Conservation (phyloP, 2,888 invertebrate species). For the Cephonodes hylas region DNA sequence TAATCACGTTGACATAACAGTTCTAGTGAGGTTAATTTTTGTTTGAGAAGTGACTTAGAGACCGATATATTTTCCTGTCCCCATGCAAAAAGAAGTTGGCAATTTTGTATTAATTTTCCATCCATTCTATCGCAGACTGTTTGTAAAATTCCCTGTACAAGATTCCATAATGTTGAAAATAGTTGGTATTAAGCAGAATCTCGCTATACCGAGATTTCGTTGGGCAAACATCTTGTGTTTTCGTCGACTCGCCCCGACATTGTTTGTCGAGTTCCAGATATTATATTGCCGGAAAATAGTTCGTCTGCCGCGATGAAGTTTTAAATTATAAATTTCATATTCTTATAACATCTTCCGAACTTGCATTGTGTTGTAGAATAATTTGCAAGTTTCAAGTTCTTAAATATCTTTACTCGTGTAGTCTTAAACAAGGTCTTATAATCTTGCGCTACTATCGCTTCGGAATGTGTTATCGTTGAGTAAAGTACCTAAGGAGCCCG, state of each 20-base stretch:
- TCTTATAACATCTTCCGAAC: background rate
- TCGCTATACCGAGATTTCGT: background rate
- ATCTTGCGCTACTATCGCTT: no score
- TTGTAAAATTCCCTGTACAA: background rate
- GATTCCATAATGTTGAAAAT: no score
- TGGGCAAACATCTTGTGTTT: conserved; percentile 32
- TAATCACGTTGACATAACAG: no score
- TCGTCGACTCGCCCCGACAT: conserved; percentile 21
- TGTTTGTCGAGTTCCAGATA: conserved; percentile 2
- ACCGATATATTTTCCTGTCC: no score
- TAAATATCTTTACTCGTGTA: background rate
- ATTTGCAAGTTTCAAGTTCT: background rate
- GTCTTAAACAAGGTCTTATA: no score
- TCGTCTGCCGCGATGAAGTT: background rate
- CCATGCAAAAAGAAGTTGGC: no score
- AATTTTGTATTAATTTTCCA: no score
- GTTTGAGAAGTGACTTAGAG: no score
- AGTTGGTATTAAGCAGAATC: background rate
- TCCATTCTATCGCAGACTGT: no score
- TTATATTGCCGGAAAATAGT: background rate
- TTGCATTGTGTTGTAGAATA: background rate
- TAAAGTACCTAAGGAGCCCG: no score
- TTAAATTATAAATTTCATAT: conserved; percentile 5
- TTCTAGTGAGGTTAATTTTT: no score
- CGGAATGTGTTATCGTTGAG: no score